phyloP scores from a whole-genome alignment of 2,113 vertebrate genomes.

The Micronycteris hirsuta region DNA sequence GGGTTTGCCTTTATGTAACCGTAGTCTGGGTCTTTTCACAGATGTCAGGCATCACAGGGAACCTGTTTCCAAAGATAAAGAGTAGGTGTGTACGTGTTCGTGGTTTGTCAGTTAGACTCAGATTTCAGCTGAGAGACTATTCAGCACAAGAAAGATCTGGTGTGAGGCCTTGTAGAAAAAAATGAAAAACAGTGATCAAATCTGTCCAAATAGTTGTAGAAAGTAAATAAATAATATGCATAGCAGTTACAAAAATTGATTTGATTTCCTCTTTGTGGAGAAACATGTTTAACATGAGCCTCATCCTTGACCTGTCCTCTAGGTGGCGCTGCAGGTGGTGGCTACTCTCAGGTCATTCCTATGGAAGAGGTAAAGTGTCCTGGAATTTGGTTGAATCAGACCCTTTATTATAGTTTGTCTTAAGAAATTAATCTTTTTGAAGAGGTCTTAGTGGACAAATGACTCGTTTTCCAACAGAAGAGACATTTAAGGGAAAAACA shows the following conservation, averaged over 20 bases:
- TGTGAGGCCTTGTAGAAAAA: not conserved
- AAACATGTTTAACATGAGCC: not conserved
- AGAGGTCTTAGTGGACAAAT: not conserved
- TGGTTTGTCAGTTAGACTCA: slow-evolving; percentile 45
- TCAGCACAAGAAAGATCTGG: not conserved
- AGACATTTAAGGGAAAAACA: not conserved
- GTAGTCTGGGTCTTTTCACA: slow-evolving; percentile 32
- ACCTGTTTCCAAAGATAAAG: slow-evolving; percentile 55
- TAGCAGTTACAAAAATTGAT: not conserved
- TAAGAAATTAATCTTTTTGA: not conserved
- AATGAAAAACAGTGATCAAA: slow-evolving; percentile 39
- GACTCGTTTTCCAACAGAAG: not conserved
- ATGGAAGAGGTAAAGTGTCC: slow-evolving; percentile 95
- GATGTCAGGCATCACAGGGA: slow-evolving; percentile 12
- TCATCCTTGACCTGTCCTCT: slow-evolving; percentile 57
- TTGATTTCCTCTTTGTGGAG: not conserved
- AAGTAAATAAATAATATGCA: slow-evolving; percentile 27
- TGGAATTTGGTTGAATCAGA: not conserved
- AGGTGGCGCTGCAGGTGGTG: slow-evolving; percentile 98
- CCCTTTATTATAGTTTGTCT: not conserved
- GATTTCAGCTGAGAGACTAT: slow-evolving; percentile 29
- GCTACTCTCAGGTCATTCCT: slow-evolving; percentile 97
- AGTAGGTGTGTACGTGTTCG: slow-evolving; percentile 34
- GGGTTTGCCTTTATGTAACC: slow-evolving; percentile 61
- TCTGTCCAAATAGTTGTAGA: not conserved